Percentiles rank a stretch among this genome's conserved stretches.
Evolutionary conservation across 1,140 invertebrate genomes (phyloP).

Genomic region (Anastatus disparis): DNA sequence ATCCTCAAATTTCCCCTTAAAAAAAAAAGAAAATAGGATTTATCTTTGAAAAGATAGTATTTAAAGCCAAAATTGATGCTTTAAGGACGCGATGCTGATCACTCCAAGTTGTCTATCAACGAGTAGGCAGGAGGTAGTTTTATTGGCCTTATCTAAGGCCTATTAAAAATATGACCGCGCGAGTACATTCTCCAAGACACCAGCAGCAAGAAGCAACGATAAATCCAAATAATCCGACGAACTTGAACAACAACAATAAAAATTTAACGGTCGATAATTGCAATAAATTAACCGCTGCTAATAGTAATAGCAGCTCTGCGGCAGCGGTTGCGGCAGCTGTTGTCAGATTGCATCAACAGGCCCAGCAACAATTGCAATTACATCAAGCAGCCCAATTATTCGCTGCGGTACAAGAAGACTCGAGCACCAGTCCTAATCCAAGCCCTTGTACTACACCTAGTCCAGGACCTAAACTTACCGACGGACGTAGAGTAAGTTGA

Average conservation of each 20-base stretch:
- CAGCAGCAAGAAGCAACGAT: slow-evolving; percentile 62
- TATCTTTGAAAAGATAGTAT: too few relatives aligned
- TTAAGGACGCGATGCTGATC: slow-evolving; percentile 63
- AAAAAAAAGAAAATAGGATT: too few relatives aligned
- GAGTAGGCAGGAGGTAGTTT: too few relatives aligned
- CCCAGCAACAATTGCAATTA: slow-evolving; percentile 57
- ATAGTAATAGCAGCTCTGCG: neutral
- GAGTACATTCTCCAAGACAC: slow-evolving; percentile 65
- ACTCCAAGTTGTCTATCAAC: too few relatives aligned
- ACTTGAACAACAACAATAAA: too few relatives aligned
- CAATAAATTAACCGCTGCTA: too few relatives aligned
- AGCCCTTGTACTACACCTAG: slow-evolving; percentile 62
- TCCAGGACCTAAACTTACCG: slow-evolving; percentile 63
- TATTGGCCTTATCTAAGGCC: too few relatives aligned
- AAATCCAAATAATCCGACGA: too few relatives aligned
- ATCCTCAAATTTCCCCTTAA: too few relatives aligned
- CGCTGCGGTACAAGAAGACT: slow-evolving; percentile 52
- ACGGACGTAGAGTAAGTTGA: slow-evolving; percentile 66
- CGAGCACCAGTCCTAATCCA: slow-evolving; percentile 54
- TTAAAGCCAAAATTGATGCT: too few relatives aligned
- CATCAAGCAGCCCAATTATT: slow-evolving; percentile 60
- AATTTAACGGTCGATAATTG: too few relatives aligned
- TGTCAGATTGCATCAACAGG: slow-evolving; percentile 42
- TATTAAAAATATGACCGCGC: slow-evolving; percentile 65
- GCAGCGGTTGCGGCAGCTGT: slow-evolving; percentile 40